Base-by-base conservation (phyloP, 1,140 invertebrate species). In the Arion vulgaris region DNA sequence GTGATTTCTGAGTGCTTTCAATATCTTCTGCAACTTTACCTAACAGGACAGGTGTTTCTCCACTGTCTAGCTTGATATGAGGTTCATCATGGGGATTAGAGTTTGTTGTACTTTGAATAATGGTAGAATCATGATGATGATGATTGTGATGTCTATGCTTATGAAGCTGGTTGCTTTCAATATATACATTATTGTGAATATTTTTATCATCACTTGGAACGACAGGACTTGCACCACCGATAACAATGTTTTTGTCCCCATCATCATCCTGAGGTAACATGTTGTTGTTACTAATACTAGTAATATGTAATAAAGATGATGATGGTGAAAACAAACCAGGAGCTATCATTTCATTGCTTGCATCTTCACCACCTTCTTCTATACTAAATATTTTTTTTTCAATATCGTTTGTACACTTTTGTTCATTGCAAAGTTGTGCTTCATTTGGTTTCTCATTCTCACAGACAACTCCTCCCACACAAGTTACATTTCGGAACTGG, bases 401-500 rank as follows among this genome's bases (percentile, higher is more conserved):
- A 38, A 66, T 1, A 45, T 79, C 17, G n/a, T 39, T 38, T 38
- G 57, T 9, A 74, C 80, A 81, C 57, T 53, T 15, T 0, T 81
- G 68, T 19, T 73, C 69, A 81, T 81, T 81, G 85, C 89, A 91
- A 0, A 78, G 26, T 62, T 81, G 66, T 39, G 90, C 39, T 7
- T 72, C 62, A 11, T 74, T 69, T 34, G 89, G 89, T 84, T 89
- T 83, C 26, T 84, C 81, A 49, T 80, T 71, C 73, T 88, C 83
- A 87, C 88, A 90, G 0, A 45, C 69, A 23, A 83, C 57, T n/a
- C 83, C 82, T 0, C 84, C 84, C 1, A 83, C 68, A 81, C 89
- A 91, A 17, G 57, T 81, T 17, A 91, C 89, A 51, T 90, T 88
- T 57, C 91, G 85, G 36, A 82, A 85, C 83, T 91, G 88, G 23